phyloP scores from a whole-genome alignment of 2,797 vertebrate species.

The Tympanoctomys barrerae region DNA sequence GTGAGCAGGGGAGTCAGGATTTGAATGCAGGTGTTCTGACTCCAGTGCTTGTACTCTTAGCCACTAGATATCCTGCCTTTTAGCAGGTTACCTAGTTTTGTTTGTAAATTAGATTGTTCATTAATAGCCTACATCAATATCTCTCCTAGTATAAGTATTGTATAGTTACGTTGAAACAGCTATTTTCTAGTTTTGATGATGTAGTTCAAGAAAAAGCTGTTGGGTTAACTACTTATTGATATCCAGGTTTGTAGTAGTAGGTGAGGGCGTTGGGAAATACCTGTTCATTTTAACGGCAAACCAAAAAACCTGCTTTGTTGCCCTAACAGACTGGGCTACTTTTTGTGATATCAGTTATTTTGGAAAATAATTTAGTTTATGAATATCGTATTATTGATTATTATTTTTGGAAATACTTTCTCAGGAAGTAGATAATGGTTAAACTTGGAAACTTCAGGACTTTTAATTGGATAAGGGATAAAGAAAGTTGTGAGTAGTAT shows the following conservation, averaged over 20 bases:
- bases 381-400: background rate
- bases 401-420: slow-evolving; percentile 14
- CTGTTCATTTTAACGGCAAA: slow-evolving; percentile 16
- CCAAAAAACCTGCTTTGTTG: background rate
- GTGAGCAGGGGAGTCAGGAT: background rate
- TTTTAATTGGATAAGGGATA: background rate
- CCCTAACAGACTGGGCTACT: background rate
- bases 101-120: background rate
- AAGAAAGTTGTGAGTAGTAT: background rate
- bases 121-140: background rate
- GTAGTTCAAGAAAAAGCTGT: background rate
- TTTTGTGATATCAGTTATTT: slow-evolving; percentile 32
- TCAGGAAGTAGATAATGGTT: background rate
- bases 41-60: background rate
- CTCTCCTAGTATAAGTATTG: background rate
- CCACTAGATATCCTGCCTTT: background rate
- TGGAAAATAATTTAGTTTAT: slow-evolving; percentile 9
- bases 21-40: background rate
- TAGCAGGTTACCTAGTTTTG: background rate
- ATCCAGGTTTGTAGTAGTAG: background rate
- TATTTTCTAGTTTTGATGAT: slow-evolving; percentile 38
- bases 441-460: background rate
- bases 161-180: background rate
- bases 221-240: background rate
- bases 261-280: background rate